A percentile compares a stretch with the other conserved stretches of the same genome.
phyloP scores from a whole-genome alignment of 2,888 invertebrate species.

The Margaritifera margaritifera region DNA sequence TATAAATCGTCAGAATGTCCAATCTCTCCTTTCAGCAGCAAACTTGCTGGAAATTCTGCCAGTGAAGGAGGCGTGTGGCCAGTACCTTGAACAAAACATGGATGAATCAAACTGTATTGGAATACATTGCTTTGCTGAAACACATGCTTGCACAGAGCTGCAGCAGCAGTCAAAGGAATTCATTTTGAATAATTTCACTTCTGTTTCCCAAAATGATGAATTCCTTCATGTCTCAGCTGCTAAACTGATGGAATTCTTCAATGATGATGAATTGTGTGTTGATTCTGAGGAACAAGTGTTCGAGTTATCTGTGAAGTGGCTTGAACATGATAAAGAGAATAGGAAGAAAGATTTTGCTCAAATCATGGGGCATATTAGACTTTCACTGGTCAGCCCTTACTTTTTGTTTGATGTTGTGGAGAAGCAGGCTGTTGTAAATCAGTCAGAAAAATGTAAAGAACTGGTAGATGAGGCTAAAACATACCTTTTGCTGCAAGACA shows the following conservation, averaged over 20 bases:
- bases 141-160: conserved; percentile 88
- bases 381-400: conserved; percentile 75
- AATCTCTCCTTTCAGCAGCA: conserved; percentile 90
- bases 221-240: conserved; percentile 87
- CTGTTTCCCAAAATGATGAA: conserved; percentile 91
- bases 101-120: conserved; percentile 95
- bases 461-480: conserved; percentile 74
- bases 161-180: conserved; percentile 74
- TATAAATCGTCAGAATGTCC: conserved; percentile 92
- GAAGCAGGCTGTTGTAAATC: conserved; percentile 67
- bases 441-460: conserved; percentile 70
- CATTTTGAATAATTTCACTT: conserved; percentile 68
- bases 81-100: conserved; percentile 91
- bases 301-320: conserved; percentile 90
- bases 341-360: conserved; percentile 73
- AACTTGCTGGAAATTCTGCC: conserved; percentile 89
- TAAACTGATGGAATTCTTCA: conserved; percentile 86
- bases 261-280: conserved; percentile 92
- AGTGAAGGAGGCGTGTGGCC: conserved; percentile 83
- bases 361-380: conserved; percentile 74
- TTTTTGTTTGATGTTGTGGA: conserved; percentile 75
- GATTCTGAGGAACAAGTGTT: conserved; percentile 88
- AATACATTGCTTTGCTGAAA: conserved; percentile 93
- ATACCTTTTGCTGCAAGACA: conserved; percentile 74
- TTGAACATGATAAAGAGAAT: conserved; percentile 84